phyloP scores from a whole-genome alignment of 2,888 invertebrate genomes.

The Eupithecia insigniata region DNA sequence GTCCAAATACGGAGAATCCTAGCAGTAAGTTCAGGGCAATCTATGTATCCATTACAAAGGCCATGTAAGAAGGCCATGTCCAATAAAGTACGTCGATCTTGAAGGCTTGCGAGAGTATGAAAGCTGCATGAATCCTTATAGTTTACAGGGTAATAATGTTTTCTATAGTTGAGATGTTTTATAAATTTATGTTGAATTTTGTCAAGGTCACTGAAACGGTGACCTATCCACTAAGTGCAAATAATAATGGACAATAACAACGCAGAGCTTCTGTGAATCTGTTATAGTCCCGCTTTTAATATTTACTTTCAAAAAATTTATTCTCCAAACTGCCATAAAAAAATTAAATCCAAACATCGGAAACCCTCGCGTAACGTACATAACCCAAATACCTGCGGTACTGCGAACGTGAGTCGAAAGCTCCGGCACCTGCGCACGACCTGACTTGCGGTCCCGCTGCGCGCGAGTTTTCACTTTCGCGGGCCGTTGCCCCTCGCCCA shows the following conservation, averaged over 20 bases:
- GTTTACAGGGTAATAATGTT: no score
- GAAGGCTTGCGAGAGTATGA: no score
- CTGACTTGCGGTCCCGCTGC: constrained; percentile 52
- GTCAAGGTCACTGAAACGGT: no score
- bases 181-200: no score
- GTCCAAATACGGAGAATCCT: no score
- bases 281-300: not conserved
- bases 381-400: constrained; percentile 49
- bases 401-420: constrained; percentile 54
- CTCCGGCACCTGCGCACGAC: constrained; percentile 48
- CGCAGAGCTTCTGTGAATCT: not conserved
- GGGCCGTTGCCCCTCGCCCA: constrained; percentile 65
- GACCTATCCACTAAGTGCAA: no score
- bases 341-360: constrained; percentile 6
- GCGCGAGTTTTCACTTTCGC: constrained; percentile 70
- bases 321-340: not conserved
- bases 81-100: no score
- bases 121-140: no score
- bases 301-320: not conserved
- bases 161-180: no score
- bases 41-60: no score
- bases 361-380: constrained; percentile 31
- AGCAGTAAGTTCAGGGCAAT: no score
- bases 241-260: not conserved
- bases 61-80: no score